These are phyloP conservation scores for Siniperca knerii DNA, from an alignment of 2,113 vertebrate genomes.

Conservation along the genomic window DNA sequence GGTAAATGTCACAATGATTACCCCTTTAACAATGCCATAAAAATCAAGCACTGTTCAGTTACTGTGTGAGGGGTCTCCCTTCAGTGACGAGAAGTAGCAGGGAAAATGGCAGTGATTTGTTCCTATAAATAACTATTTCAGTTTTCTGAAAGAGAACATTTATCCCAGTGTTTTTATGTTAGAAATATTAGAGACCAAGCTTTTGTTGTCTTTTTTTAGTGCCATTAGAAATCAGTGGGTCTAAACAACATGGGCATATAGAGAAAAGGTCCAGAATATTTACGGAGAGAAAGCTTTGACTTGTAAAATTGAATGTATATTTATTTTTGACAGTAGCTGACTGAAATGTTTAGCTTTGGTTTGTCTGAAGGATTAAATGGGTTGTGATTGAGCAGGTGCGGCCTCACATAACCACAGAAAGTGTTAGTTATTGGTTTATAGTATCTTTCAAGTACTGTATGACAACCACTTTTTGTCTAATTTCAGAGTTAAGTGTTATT, in stretches of 20 bases:
- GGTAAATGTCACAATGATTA: constrained; percentile 52
- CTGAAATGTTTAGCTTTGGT: neutral
- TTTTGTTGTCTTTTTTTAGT: neutral
- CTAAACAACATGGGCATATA: neutral
- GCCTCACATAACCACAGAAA: neutral
- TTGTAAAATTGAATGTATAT: neutral
- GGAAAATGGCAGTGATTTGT: constrained; percentile 19
- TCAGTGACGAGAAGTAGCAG: constrained; percentile 2
- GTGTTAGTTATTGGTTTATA: neutral
- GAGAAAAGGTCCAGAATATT: neutral
- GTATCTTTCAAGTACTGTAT: neutral
- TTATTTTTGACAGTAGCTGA: neutral
- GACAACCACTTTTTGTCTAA: neutral
- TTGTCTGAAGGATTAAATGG: neutral
- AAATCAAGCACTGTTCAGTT: constrained; percentile 15
- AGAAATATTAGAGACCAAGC: neutral
- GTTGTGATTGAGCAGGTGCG: neutral
- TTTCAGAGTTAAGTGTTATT: neutral
- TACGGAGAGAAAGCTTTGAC: neutral
- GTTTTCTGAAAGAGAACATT: neutral
- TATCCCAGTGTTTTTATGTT: neutral
- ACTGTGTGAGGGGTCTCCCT: neutral
- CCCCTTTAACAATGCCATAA: constrained; percentile 35
- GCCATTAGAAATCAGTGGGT: neutral
- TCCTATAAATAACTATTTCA: constrained; percentile 10